Evolutionary conservation across 2,888 invertebrate genomes (phyloP).

Genomic region (Phalera bucephala): DNA sequence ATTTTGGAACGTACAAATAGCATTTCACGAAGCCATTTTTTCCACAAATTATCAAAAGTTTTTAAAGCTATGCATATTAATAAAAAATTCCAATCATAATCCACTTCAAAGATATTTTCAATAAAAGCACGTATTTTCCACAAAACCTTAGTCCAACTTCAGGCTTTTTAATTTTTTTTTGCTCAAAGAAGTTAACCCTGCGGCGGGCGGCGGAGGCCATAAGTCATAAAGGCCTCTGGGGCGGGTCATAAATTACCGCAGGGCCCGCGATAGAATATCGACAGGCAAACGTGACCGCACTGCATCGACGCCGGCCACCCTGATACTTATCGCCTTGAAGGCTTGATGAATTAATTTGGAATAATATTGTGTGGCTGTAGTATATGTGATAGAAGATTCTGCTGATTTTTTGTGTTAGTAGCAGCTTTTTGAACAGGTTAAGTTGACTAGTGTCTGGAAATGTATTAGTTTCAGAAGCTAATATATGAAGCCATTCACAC

Average conservation of each 20-base stretch:
- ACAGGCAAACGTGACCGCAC: slow-evolving; percentile 45
- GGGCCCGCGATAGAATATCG: slow-evolving; percentile 53
- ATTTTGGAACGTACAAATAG: too few species aligned
- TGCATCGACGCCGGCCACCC: slow-evolving; percentile 8
- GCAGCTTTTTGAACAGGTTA: too few species aligned
- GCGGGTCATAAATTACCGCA: slow-evolving; percentile 46
- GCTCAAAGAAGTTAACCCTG: slow-evolving; percentile 31
- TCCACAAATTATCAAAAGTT: too few species aligned
- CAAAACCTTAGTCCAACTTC: neutral
- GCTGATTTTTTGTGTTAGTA: too few species aligned
- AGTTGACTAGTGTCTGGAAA: too few species aligned
- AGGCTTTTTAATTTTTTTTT: slow-evolving; percentile 30
- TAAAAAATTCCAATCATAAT: too few species aligned
- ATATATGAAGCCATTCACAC: too few species aligned
- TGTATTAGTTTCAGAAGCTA: too few species aligned
- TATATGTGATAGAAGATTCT: neutral
- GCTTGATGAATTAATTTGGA: slow-evolving; percentile 12
- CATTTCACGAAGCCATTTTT: too few species aligned
- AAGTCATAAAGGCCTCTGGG: slow-evolving; percentile 42
- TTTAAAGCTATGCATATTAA: too few species aligned
- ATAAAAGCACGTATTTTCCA: neutral
- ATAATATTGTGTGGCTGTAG: neutral
- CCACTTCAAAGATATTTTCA: too few species aligned
- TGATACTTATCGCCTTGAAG: slow-evolving; percentile 11
- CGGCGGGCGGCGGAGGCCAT: too few species aligned